Evolutionary conservation across 2,797 vertebrate species (phyloP).

Genomic region (Ctenopoma multispine): DNA sequence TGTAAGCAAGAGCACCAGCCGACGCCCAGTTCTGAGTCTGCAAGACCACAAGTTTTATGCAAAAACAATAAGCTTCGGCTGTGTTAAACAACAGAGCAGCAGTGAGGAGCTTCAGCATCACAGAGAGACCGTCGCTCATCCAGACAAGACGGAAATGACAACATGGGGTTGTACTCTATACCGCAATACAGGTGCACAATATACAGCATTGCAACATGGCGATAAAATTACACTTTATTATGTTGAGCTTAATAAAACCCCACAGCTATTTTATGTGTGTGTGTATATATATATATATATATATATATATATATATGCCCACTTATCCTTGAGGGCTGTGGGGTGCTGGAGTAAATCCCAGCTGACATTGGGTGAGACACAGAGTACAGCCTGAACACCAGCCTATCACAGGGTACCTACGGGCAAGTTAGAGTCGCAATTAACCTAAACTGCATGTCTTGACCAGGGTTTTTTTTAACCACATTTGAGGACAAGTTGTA

Average conservation of each 20-base stretch:
- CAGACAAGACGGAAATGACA: not conserved
- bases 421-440: not conserved
- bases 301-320: not conserved
- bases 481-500: not conserved
- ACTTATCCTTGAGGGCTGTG: not conserved
- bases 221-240: not conserved
- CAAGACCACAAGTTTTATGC: constrained; percentile 29
- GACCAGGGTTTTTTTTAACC: not conserved
- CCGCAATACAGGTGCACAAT: not conserved
- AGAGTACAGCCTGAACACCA: not conserved
- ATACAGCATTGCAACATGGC: not conserved
- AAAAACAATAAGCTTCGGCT: constrained; percentile 38
- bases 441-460: not conserved
- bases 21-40: constrained; percentile 56
- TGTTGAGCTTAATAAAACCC: not conserved
- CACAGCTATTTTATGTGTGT: not conserved
- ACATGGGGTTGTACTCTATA: not conserved
- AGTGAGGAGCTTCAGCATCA: constrained; percentile 18
- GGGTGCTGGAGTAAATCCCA: not conserved
- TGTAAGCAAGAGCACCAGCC: constrained; percentile 51
- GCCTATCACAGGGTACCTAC: not conserved
- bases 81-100: constrained; percentile 17
- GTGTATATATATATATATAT: not conserved
- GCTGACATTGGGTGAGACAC: not conserved
- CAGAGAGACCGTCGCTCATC: constrained; percentile 7